These are phyloP conservation scores for Napeogenes sylphis DNA, from an alignment of 2,888 invertebrate genomes.

Conservation along the genomic window DNA sequence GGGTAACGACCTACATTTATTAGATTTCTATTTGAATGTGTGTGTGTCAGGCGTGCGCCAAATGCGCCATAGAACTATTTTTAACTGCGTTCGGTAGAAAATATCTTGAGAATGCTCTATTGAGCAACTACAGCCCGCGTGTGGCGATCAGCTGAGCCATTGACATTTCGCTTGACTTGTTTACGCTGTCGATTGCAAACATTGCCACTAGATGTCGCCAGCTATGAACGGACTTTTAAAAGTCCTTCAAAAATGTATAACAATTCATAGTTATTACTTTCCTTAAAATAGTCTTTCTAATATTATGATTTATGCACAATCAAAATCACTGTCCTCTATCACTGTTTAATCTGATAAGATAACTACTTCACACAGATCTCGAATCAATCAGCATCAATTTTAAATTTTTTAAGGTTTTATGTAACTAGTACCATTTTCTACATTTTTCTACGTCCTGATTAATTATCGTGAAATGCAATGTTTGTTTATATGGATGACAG, in stretches of 20 bases:
- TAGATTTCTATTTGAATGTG: slow-evolving; percentile 58
- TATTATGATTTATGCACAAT: background rate
- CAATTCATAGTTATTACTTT: too few relatives aligned
- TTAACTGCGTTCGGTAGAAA: slow-evolving; percentile 59
- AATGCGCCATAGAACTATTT: slow-evolving; percentile 72
- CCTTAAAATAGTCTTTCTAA: background rate
- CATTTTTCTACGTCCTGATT: background rate
- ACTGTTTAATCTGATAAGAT: background rate
- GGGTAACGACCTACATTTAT: slow-evolving; percentile 85
- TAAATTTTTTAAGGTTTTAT: too few relatives aligned
- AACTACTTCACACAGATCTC: background rate
- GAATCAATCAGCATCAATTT: too few relatives aligned
- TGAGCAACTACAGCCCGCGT: slow-evolving; percentile 50
- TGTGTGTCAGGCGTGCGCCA: slow-evolving; percentile 62
- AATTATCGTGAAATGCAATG: background rate
- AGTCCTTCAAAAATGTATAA: slow-evolving; percentile 5
- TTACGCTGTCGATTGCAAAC: slow-evolving; percentile 56
- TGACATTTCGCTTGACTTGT: slow-evolving; percentile 71
- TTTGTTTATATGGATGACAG: background rate
- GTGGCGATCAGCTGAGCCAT: slow-evolving; percentile 73
- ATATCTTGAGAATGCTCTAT: slow-evolving; percentile 52
- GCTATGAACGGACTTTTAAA: slow-evolving; percentile 7
- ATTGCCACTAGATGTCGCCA: slow-evolving; percentile 63
- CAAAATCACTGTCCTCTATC: background rate
- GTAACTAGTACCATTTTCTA: background rate